Percentiles rank a stretch among this genome's conserved stretches.
phyloP scores from a whole-genome alignment of 2,888 invertebrate species.

The Platynereis dumerilii region DNA sequence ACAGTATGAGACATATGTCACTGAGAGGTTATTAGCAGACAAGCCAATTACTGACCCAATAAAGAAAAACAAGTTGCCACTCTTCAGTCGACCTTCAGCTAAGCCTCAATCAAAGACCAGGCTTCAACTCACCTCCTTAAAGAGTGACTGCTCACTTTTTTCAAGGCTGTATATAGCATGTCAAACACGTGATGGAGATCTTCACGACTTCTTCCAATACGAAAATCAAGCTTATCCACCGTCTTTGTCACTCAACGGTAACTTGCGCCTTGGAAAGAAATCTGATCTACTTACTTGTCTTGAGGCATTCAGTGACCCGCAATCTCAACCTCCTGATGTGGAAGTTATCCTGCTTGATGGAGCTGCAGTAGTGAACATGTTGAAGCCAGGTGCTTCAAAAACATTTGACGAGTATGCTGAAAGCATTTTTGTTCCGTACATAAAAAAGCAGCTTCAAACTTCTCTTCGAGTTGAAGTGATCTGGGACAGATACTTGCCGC shows the following conservation, averaged over 20 bases:
- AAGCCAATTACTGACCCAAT: constrained; percentile 2
- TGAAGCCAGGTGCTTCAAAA: neutral
- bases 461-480: neutral
- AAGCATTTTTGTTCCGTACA: neutral
- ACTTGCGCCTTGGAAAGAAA: neutral
- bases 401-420: neutral
- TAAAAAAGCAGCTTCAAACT: neutral
- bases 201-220: constrained; percentile 1
- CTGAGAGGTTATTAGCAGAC: neutral
- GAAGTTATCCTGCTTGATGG: constrained; percentile 5
- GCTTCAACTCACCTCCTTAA: neutral
- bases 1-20: constrained; percentile 4
- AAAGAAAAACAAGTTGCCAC: neutral
- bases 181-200: constrained; percentile 4
- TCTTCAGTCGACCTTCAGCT: neutral
- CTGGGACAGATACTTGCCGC: too few species aligned
- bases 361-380: constrained; percentile 3
- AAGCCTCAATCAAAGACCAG: neutral
- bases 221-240: constrained; percentile 8
- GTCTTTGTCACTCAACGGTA: neutral
- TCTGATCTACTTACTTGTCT: neutral
- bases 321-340: neutral
- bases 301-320: neutral
- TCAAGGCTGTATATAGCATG: neutral
- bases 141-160: neutral